Evolutionary conservation across 1,140 invertebrate species (phyloP), one percentile per base, ranked within the genome.

Genomic region (Polypedilum vanderplanki): DNA sequence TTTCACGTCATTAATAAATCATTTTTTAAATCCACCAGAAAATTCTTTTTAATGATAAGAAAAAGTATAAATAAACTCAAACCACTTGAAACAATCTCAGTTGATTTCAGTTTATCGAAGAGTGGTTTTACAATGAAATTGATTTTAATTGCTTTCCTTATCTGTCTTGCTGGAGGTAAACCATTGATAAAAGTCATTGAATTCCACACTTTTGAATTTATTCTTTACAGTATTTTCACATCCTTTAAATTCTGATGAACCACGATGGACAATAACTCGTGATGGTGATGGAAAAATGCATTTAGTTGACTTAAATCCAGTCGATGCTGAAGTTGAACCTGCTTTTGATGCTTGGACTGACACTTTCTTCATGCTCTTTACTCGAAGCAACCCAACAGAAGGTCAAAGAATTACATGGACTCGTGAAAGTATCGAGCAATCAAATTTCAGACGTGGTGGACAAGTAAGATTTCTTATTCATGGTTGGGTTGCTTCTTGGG

Each of bases 291-390:
- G 74, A 18, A 4, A 22, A 12, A 10, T 74, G 12, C 74, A 41
- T 12, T 18, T 74, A 15, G 18, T 74, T 0, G 40, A 74, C 18
- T 46, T 74, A 57, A 74, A 46, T 74, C 15, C 20, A 8, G 0
- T 46, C 7, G 20, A 12, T 12, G 22, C 20, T 15, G 74, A 74
- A 22, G 7, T 20, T n/a, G 40, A n/a, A 24, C 74, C 74, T 17
- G 3, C 4, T 10, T 74, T 74, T 17, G 22, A 17, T 17, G 10
- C 74, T 12, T 7, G 7, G 3, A 46, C 17, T 17, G 74, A 74
- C n/a, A 33, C 46, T n/a, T 22, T 41, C 20, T 74, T 74, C 41
- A 20, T 40, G 7, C 40, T 74, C 12, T 74, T 46, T n/a, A 74
- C 74, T 12, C 12, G 41, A 7, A 7, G n/a, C 41, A 74, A 74